phyloP scores from a whole-genome alignment of 2,797 vertebrate species.

The Coilia nasus region DNA sequence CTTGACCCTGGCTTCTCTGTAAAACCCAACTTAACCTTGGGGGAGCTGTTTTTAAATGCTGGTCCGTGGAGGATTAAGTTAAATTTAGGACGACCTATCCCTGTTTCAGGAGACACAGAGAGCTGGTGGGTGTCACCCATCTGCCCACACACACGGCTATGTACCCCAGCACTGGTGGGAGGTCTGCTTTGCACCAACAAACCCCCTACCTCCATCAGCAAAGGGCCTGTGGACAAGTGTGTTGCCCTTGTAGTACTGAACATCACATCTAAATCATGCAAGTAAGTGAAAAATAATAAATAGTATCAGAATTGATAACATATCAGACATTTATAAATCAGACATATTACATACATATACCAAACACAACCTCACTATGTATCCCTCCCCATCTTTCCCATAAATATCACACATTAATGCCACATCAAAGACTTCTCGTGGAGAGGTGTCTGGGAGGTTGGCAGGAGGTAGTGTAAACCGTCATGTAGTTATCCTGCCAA shows the following conservation, averaged over 20 bases:
- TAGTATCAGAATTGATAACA: background rate
- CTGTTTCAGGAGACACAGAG: slow-evolving; percentile 49
- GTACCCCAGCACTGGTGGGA: background rate
- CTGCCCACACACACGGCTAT: background rate
- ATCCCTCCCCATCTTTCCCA: background rate
- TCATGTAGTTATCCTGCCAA: background rate
- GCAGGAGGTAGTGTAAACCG: background rate
- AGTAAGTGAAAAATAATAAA: background rate
- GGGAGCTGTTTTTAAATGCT: slow-evolving; percentile 27
- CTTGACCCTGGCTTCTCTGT: slow-evolving; percentile 22
- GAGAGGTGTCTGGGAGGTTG: background rate
- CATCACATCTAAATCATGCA: background rate
- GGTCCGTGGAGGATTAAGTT: slow-evolving; percentile 48
- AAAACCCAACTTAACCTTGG: slow-evolving; percentile 46
- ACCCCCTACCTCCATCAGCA: background rate
- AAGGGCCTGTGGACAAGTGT: background rate
- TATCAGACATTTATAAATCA: background rate
- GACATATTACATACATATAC: too few relatives aligned
- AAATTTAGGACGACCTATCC: slow-evolving; percentile 60
- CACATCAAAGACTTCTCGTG: background rate
- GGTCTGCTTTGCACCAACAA: background rate
- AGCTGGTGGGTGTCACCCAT: slow-evolving; percentile 34
- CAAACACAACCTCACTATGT: background rate
- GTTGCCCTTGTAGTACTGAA: background rate
- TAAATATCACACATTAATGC: background rate